A percentile compares a stretch with the other conserved stretches of the same genome.
phyloP scores from a whole-genome alignment of 2,888 invertebrate genomes.

The Diarsia rubi region DNA sequence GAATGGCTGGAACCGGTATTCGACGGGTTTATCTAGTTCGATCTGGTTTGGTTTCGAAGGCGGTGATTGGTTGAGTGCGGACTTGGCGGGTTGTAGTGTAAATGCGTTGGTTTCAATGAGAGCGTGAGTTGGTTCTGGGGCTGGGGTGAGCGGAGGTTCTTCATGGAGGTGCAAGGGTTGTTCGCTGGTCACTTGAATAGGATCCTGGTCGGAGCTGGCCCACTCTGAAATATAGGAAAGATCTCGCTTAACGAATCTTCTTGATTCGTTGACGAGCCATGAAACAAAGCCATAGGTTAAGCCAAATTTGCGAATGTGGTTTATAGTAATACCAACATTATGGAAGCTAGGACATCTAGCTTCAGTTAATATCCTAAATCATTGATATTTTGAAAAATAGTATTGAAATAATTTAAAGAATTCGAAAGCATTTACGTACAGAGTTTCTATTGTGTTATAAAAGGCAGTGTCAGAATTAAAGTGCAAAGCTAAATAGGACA shows the following conservation, averaged over 20 bases:
- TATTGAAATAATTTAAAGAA: background rate
- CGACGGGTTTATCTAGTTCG: constrained; percentile 58
- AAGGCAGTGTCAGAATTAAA: background rate
- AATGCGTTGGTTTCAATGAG: constrained; percentile 66
- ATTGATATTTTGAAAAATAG: constrained; percentile 1
- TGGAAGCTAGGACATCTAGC: constrained; percentile 2
- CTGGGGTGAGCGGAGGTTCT: constrained; percentile 60
- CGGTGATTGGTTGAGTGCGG: constrained; percentile 62
- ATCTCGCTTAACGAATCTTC: constrained; percentile 79
- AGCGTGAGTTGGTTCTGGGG: constrained; percentile 63
- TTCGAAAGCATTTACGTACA: background rate
- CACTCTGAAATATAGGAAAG: constrained; percentile 82
- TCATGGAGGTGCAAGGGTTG: constrained; percentile 69
- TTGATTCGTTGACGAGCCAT: constrained; percentile 73
- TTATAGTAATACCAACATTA: background rate
- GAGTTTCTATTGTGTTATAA: background rate
- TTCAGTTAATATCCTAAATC: background rate
- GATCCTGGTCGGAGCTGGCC: constrained; percentile 70
- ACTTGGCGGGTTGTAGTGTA: constrained; percentile 61
- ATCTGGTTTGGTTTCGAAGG: constrained; percentile 64
- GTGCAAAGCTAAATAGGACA: constrained; percentile 10
- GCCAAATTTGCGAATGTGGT: constrained; percentile 18
- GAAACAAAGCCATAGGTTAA: constrained; percentile 63
- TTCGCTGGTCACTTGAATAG: constrained; percentile 68
- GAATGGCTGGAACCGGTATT: constrained; percentile 61